Evolutionary conservation across 2,888 invertebrate species (phyloP).

Genomic region (Acronicta psi): DNA sequence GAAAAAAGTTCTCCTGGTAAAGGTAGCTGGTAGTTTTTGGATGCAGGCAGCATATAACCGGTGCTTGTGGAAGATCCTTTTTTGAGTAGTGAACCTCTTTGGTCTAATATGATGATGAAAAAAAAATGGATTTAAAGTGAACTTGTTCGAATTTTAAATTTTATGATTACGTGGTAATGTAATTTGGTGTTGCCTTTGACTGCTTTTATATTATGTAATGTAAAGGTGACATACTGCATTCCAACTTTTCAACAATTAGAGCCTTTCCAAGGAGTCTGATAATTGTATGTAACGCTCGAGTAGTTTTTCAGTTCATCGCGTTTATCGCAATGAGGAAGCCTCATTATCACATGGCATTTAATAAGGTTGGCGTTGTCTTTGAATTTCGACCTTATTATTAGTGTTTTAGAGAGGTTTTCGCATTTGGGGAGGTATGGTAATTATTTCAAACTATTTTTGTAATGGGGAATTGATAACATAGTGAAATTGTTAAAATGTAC

Average conservation of each 20-base stretch:
- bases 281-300: slow-evolving; percentile 17
- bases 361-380: slow-evolving; percentile 9
- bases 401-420: not conserved
- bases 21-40: no score
- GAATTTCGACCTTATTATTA: slow-evolving; percentile 17
- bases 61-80: no score
- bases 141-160: no score
- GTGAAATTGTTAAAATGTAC: no score
- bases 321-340: slow-evolving; percentile 26
- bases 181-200: no score
- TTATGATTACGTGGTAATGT: no score
- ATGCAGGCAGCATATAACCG: no score
- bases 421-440: slow-evolving; percentile 5
- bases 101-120: no score
- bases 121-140: no score
- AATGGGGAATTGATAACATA: slow-evolving; percentile 12
- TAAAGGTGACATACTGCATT: not conserved
- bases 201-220: no score
- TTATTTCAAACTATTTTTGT: slow-evolving; percentile 30
- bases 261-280: slow-evolving; percentile 17
- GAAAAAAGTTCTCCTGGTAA: no score
- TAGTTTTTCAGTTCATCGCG: slow-evolving; percentile 36
- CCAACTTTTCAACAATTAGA: slow-evolving; percentile 14
- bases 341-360: slow-evolving; percentile 21
- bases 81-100: no score